Conservation (phyloP, 2,113 vertebrate species). For the Oncorhynchus mykiss region DNA sequence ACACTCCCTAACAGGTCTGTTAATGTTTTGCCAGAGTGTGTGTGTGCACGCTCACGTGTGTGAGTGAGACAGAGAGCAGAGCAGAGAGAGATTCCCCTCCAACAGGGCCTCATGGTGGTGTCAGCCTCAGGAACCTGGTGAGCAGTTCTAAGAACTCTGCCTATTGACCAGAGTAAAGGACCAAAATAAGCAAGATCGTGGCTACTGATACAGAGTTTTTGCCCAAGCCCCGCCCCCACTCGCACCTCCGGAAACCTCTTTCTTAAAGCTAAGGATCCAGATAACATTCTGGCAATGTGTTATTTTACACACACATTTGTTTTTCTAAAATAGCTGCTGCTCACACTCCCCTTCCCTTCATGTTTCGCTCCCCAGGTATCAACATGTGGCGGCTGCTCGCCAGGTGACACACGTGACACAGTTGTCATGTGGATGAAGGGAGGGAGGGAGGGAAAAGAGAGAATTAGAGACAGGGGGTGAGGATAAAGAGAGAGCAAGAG, state of each 20-base stretch:
- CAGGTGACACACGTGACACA: conserved; percentile 25
- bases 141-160: conserved; percentile 59
- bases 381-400: conserved; percentile 22
- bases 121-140: conserved; percentile 44
- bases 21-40: background rate
- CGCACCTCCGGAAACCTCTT: conserved; percentile 23
- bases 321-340: too few relatives aligned
- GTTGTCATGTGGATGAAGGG: conserved; percentile 13
- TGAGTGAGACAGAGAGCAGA: too few relatives aligned
- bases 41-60: background rate
- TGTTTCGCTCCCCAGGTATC: conserved; percentile 54
- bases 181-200: conserved; percentile 63
- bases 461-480: too few relatives aligned
- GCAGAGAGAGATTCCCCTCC: too few relatives aligned
- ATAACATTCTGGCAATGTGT: too few relatives aligned
- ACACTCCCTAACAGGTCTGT: background rate
- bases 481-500: too few relatives aligned
- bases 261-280: too few relatives aligned
- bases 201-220: background rate
- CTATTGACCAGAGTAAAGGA: conserved; percentile 55
- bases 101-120: conserved; percentile 27
- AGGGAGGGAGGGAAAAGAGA: too few relatives aligned
- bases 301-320: too few relatives aligned
- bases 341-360: conserved; percentile 26
- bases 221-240: conserved; percentile 10